These are phyloP conservation scores for Anthrax anthrax DNA, from an alignment of 2,888 invertebrate genomes.

Conservation along the genomic window DNA sequence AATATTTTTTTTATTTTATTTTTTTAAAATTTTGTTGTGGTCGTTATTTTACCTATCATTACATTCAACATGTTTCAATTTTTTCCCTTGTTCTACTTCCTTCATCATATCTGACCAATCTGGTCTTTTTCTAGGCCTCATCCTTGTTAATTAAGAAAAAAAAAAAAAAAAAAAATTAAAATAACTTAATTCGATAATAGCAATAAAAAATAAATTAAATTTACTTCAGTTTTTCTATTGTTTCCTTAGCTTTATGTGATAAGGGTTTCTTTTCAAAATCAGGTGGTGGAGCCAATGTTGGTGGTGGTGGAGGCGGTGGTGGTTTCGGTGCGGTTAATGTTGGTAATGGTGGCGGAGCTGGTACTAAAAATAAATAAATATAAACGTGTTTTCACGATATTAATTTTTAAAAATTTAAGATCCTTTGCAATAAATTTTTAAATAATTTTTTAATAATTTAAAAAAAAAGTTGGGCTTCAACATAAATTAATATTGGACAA, in stretches of 20 bases:
- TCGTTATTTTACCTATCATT: constrained; percentile 51
- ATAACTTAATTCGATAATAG: neutral
- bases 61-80: constrained; percentile 67
- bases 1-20: neutral
- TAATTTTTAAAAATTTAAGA: no score
- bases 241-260: constrained; percentile 45
- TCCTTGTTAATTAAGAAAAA: constrained; percentile 23
- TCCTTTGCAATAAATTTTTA: no score
- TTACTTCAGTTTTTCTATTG: constrained; percentile 54
- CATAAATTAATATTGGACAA: no score
- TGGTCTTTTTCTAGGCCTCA: constrained; percentile 65
- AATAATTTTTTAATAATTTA: no score
- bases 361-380: constrained; percentile 20
- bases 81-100: constrained; percentile 70
- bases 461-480: no score
- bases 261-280: constrained; percentile 47
- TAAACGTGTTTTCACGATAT: no score
- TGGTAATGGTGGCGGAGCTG: constrained; percentile 32
- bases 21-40: no score
- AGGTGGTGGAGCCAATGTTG: constrained; percentile 45
- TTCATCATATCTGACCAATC: constrained; percentile 87
- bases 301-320: constrained; percentile 60
- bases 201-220: neutral
- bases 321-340: constrained; percentile 36
- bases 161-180: neutral